Evolutionary conservation across 1,140 invertebrate genomes (phyloP).

Genomic region (Drosophila kanapiae): DNA sequence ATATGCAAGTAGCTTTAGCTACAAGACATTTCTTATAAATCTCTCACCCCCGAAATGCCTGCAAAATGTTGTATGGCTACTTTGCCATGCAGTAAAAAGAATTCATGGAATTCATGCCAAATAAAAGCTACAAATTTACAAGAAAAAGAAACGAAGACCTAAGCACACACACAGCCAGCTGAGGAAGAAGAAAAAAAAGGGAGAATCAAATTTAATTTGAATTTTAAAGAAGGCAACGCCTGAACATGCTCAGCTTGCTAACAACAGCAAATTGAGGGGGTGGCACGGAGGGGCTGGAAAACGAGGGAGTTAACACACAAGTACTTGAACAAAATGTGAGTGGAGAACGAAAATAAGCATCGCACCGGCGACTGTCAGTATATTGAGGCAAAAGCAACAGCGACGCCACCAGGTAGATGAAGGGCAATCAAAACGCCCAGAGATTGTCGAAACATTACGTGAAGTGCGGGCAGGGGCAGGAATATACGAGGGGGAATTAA

Average conservation of each 20-base stretch:
- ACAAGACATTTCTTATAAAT: conserved; percentile 23
- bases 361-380: conserved; percentile 23
- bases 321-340: conserved; percentile 38
- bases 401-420: conserved; percentile 40
- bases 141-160: conserved; percentile 20
- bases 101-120: conserved; percentile 49
- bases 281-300: conserved; percentile 1
- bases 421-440: conserved; percentile 56
- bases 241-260: conserved; percentile 55
- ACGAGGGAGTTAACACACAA: conserved; percentile 47
- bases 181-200: conserved; percentile 30
- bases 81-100: conserved; percentile 55
- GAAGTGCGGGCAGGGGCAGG: neutral
- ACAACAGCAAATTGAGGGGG: conserved; percentile 42
- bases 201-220: conserved; percentile 75
- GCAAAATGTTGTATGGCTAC: conserved; percentile 46
- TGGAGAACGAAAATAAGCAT: conserved; percentile 25
- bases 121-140: conserved; percentile 64
- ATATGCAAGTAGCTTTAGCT: conserved; percentile 38
- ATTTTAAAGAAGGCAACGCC: conserved; percentile 69
- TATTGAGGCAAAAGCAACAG: conserved; percentile 8
- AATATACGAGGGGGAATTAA: neutral
- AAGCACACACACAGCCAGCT: conserved; percentile 27
- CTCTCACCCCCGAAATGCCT: neutral
- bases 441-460: conserved; percentile 39